These are phyloP conservation scores for Nephrotoma guestfalica DNA, from an alignment of 2,888 invertebrate species.

Conservation along the genomic window DNA sequence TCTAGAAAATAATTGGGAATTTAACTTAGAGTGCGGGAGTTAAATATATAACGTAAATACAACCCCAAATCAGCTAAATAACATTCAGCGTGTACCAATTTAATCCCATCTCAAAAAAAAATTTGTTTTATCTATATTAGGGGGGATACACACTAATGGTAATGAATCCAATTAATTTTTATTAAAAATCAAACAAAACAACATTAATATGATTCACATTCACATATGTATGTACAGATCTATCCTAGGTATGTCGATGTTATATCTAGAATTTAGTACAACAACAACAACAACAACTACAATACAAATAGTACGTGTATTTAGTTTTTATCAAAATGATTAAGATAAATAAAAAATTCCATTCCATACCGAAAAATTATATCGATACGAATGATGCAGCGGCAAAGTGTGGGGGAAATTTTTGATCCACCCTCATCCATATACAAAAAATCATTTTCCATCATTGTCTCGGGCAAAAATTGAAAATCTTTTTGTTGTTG, in stretches of 20 bases:
- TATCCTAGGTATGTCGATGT: background rate
- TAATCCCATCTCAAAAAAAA: too few species aligned
- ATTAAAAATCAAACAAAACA: background rate
- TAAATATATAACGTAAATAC: too few species aligned
- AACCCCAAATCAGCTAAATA: too few species aligned
- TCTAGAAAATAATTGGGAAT: too few species aligned
- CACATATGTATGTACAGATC: background rate
- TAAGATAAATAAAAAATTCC: background rate
- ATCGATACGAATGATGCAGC: background rate
- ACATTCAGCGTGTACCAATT: too few species aligned
- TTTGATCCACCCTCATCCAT: background rate
- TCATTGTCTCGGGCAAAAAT: background rate
- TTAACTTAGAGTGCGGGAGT: too few species aligned
- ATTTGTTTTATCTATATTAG: background rate
- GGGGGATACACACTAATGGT: background rate
- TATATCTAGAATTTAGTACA: too few species aligned
- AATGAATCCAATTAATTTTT: background rate
- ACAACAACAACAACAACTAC: too few species aligned
- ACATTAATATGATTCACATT: background rate
- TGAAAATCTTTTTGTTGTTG: background rate
- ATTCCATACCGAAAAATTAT: background rate
- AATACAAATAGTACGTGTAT: background rate
- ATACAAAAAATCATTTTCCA: background rate
- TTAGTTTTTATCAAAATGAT: background rate
- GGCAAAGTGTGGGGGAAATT: background rate